Base-by-base conservation (phyloP, 2,113 vertebrate species). In the Brachyistius frenatus region DNA sequence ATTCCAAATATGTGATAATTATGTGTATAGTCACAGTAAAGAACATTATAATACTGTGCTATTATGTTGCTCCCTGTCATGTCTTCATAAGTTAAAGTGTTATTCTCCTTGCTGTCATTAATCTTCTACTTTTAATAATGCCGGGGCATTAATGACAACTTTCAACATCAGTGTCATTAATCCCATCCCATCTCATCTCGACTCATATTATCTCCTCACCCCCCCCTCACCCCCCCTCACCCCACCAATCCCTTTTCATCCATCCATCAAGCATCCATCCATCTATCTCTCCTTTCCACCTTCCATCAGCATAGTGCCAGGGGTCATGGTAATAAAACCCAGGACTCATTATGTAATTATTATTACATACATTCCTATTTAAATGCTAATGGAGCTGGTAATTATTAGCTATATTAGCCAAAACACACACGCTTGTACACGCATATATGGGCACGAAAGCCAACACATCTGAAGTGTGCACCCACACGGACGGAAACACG, bases 361-460 rank as follows among this genome's bases (percentile, higher is more conserved):
- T 87, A 82, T 87, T 87, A 81, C 80, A 84, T 85, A 78, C 61
- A 83, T 85, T 84, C 54, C 83, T 66, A 89, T 91, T 87, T 81
- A 91, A 87, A 91, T 90, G 84, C 73, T 86, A 89, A 90, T 90
- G 67, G 50, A n/a, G 56, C 33, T 66, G 54, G 80, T 87, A 81
- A 87, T 86, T 86, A 84, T 83, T 79, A 81, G 47, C 55, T 76
- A 85, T 82, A 90, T 78, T 65, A 76, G 35, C 72, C 66, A 78
- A 82, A 65, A 71, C 56, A 62, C 71, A 68, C 69, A 68, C 55
- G 52, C 8, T 55, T 37, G 41, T 8, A 33, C 44, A 62, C 36
- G 67, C 55, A 78, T 5, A 33, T 31, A 62, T 54, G 23, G 44
- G 53, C 46, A 63, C 30, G n/a, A 60, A 70, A 78, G 58, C 58